phyloP scores from a whole-genome alignment of 1,140 invertebrate species.

The Leucophenga varia region DNA sequence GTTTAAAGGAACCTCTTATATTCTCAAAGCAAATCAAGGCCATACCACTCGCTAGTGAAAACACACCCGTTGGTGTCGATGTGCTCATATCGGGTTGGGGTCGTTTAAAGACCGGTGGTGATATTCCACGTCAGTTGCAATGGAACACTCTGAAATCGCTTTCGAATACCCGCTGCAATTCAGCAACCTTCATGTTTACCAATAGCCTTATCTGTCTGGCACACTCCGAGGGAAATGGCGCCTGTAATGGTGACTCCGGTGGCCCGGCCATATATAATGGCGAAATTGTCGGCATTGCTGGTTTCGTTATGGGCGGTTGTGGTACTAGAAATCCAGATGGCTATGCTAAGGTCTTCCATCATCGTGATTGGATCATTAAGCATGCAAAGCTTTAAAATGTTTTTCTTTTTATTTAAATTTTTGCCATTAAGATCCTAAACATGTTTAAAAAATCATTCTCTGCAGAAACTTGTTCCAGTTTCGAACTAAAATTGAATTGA shows the following conservation, averaged over 20 bases:
- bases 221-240: conserved; percentile 31
- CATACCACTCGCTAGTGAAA: conserved; percentile 34
- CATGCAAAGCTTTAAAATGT: conserved; percentile 24
- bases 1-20: conserved; percentile 42
- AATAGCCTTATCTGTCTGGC: conserved; percentile 30
- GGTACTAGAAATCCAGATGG: conserved; percentile 58
- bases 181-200: conserved; percentile 6
- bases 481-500: too few relatives aligned
- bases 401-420: not conserved
- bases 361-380: conserved; percentile 56
- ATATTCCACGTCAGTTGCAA: conserved; percentile 31
- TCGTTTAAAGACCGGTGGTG: conserved; percentile 33
- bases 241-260: conserved; percentile 42
- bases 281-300: conserved; percentile 39
- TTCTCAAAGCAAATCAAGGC: conserved; percentile 46
- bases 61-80: conserved; percentile 29
- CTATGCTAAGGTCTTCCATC: conserved; percentile 58
- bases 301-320: conserved; percentile 34
- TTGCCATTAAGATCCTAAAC: not conserved
- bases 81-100: conserved; percentile 60
- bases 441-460: not conserved
- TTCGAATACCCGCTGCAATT: conserved; percentile 15
- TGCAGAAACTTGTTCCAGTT: not conserved
- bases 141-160: conserved; percentile 34
- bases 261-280: conserved; percentile 40